Evolutionary conservation across 2,113 vertebrate species (phyloP), one percentile per base, ranked within the genome.

Genomic region (Datnioides undecimradiatus): DNA sequence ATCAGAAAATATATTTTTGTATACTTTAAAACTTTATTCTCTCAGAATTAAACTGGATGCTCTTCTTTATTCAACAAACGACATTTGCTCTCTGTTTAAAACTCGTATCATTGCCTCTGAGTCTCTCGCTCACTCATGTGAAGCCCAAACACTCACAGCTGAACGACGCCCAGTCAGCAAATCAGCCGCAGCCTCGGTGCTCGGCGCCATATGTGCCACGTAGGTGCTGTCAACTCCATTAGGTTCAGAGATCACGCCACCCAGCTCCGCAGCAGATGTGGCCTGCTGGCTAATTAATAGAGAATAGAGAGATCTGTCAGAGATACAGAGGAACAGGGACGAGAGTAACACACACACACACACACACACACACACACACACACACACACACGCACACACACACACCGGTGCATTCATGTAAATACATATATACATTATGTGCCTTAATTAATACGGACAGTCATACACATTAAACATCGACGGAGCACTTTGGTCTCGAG

Each of bases 271-370:
- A 6, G 59, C 76, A 80, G 85, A 79, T 88, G 81, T 79, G 60
- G 29, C 25, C 79, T 13, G 27, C 36, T 68, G 73, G 75, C 69
- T 73, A 76, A 73, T 81, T 70, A 79, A 73, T 11, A 10, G 38
- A 49, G 62, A 76, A 68, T 2, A 25, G 5, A 57, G 38, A 58
- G 27, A 31, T 34, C 46, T 55, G 64, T 31, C 38, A 46, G 38
- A 31, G 54, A 41, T 38, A n/a, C 5, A 31, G 1, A 34, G 33
- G 33, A 6, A 54, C n/a, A 38, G 33, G 1, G 25, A 63, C 5
- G 21, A 38, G 55, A 11, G 6, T 29, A 27, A 40, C 33, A 41
- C 21, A 13, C 25, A 23, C 16, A 23, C 21, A 43, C 9, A 38
- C 31, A 23, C 49, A 17, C 11, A 51, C 5, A 21, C 29, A 23